Base-by-base conservation (phyloP, 2,888 invertebrate species). In the Ectemnius cavifrons region DNA sequence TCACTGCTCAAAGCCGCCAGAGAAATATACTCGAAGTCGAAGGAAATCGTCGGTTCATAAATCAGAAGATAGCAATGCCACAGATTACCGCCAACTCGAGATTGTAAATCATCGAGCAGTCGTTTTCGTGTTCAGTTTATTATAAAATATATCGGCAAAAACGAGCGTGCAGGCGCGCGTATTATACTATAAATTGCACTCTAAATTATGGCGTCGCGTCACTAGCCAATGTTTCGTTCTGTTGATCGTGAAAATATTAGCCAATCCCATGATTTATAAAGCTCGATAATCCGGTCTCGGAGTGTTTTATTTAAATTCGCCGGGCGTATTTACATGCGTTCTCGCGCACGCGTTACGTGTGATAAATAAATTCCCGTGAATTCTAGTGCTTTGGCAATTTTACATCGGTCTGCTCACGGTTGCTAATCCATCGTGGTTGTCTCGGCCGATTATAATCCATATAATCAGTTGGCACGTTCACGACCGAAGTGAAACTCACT, bases 211-310 rank as follows among this genome's bases (percentile, higher is more conserved):
- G 6, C 14, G 16, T 18, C 45, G 16, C 20, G n/a, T 62, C 46
- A 18, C 14, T 20, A 5, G 16, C 4, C 46, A 45, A 62, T 16
- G 20, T 13, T 6, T 52, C 63, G 28, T 66, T 71, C 2, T 67
- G 46, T 71, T 65, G 61, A 28, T n/a, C 18, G 56, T 45, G 8
- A 60, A 66, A 67, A 71, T 61, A 67, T 63, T 66, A 45, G 13
- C 63, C 63, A 49, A 67, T 61, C n/a, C 20, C 23, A 58, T 66
- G 67, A 63, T 74, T 71, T 60, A 66, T 74, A n/a, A 27, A 52
- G 47, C 59, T 28, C 46, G 6, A 63, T 8, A 6, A 46, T n/a
- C 52, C 8, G 3, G 52, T 63, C 11, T 8, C 18, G n/a, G 8
- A 18, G 46, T 62, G 14, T 46, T 46, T 62, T 16, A 47, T 58